Base-by-base conservation (phyloP, 2,113 vertebrate species). In the Mastomys natalensis region DNA sequence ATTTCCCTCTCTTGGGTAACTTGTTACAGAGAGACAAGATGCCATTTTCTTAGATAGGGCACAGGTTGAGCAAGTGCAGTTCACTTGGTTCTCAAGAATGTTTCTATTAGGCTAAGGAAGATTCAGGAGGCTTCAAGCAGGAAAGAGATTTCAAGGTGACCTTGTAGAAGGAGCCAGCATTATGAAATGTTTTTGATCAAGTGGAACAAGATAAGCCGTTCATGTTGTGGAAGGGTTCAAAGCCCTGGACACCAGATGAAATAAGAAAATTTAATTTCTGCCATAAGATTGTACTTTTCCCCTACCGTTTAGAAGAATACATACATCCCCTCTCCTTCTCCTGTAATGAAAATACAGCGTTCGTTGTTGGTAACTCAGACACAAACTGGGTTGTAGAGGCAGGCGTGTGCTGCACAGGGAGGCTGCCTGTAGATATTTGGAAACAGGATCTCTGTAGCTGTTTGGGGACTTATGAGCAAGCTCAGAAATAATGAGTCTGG, bases 241-340 rank as follows among this genome's bases (percentile, higher is more conserved):
- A 97, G 92, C 78, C 93, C 89, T 48, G 87, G 95, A 96, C 53
- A 51, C 82, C 66, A 85, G 91, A 84, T 45, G 91, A 96, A 98
- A 96, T 91, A 93, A 95, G 95, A 94, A 96, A 93, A 97, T 97
- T 96, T 97, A 86, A 96, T 98, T 96, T 96, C 95, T 91, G 91
- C 51, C 55, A 3, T 81, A 90, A 94, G 86, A 97, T 1, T 87
- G 93, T 53, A 62, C 45, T 78, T 70, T 81, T 58, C 58, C 26
- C 80, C 95, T 76, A 82, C 40, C 74, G 62, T 76, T 86, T 82
- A 60, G 68, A 90, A 95, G 84, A 87, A 93, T 17, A 31, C 16
- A 70, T 37, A 72, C 40, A 37, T 40, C 22, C 12, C n/a, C 24
- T 31, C n/a, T 45, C 40, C 2, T 21, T 55, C 22, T 43, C 81